Conservation (phyloP, 1,140 invertebrate genomes). For the Triops cancriformis region DNA sequence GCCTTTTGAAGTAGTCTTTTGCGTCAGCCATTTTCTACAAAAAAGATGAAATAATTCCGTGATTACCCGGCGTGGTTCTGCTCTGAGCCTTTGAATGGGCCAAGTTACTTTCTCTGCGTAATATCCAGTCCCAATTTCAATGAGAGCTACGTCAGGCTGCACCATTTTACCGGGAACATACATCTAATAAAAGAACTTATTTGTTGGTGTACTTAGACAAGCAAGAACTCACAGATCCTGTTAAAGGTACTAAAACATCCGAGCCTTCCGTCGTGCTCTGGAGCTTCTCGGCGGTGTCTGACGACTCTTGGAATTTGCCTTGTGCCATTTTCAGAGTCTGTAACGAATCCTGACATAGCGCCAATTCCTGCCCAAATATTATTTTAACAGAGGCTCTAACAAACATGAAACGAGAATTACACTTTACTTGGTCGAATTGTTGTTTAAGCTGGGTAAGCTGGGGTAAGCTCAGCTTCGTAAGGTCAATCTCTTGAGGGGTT, state of each 20-base stretch:
- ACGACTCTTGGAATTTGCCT: conserved; percentile 78
- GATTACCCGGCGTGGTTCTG: background rate
- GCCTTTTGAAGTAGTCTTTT: conserved; percentile 85
- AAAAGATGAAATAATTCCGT: conserved; percentile 29
- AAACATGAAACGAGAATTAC: conserved; percentile 26
- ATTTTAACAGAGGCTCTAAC: conserved; percentile 27
- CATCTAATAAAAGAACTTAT: conserved; percentile 50
- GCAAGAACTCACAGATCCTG: conserved; percentile 65
- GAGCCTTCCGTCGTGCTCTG: conserved; percentile 61
- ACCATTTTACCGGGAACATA: conserved; percentile 81
- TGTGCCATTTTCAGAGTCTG: conserved; percentile 82
- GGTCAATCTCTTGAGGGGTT: conserved; percentile 55
- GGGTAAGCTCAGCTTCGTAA: conserved; percentile 63
- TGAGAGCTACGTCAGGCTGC: conserved; percentile 72
- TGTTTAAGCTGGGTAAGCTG: conserved; percentile 73
- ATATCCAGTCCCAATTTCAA: conserved; percentile 92
- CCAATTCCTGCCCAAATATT: conserved; percentile 57
- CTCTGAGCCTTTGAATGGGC: background rate
- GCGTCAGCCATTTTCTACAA: conserved; percentile 63
- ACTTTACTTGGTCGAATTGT: conserved; percentile 68
- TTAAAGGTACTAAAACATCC: conserved; percentile 80
- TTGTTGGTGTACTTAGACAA: conserved; percentile 21
- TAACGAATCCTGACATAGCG: conserved; percentile 76
- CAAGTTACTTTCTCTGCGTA: conserved; percentile 73
- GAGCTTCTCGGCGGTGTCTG: conserved; percentile 71